Base-by-base conservation (phyloP, 2,888 invertebrate species). In the Fragum fragum region DNA sequence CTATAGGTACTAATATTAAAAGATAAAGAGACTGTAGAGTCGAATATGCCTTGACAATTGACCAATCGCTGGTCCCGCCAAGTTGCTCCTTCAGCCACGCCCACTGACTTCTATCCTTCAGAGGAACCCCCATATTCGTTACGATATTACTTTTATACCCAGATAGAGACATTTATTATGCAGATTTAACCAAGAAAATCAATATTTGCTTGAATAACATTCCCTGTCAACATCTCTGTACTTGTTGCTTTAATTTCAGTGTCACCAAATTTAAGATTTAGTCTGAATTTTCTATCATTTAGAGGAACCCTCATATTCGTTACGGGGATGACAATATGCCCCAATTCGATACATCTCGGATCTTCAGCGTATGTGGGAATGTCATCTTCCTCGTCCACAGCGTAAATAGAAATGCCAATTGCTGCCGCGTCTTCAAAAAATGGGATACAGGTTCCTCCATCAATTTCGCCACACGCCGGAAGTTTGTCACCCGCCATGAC, bases 121-220 rank as follows among this genome's bases (percentile, higher is more conserved):
- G n/a, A n/a, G n/a, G n/a, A n/a, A n/a, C n/a, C n/a, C n/a, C n/a
- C n/a, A n/a, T n/a, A n/a, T n/a, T n/a, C n/a, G n/a, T n/a, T n/a
- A n/a, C n/a, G n/a, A n/a, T n/a, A n/a, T n/a, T n/a, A n/a, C n/a
- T n/a, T n/a, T n/a, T n/a, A n/a, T n/a, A n/a, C n/a, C n/a, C n/a
- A n/a, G n/a, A n/a, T n/a, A n/a, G n/a, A n/a, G n/a, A n/a, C n/a
- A n/a, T n/a, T n/a, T n/a, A n/a, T n/a, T n/a, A n/a, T n/a, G n/a
- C n/a, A n/a, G n/a, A n/a, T 36, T 9, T 70, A 70, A 3, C 70
- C 52, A 29, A 70, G 52, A n/a, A 70, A 52, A 29, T 70, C 52
- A 52, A 70, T 18, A 5, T 5, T 28, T 28, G 29, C 53, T 28
- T 29, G 26, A 1, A 29, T 29, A 18, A 9, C 21, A 7, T 29